Base-by-base conservation (phyloP, 2,888 invertebrate species). In the Drosophila kanekoi region DNA sequence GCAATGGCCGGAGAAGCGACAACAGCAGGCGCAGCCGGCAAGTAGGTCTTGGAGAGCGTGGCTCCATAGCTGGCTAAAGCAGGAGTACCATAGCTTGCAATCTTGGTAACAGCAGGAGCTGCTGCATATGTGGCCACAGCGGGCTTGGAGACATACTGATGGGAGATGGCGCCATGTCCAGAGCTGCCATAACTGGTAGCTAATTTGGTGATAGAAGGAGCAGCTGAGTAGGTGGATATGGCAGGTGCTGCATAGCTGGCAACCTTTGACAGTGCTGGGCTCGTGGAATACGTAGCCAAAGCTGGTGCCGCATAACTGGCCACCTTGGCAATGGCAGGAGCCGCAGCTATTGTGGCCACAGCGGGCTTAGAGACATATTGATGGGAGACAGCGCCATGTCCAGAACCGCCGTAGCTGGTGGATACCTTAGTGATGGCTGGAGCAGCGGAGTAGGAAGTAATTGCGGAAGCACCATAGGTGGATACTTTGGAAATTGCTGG, bases 21-120 rank as follows among this genome's bases (percentile, higher is more conserved):
- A 9, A 87, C 28, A 10, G 73, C 74, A 4, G 79, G 79, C 1
- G 67, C 68, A 8, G 74, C 16, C 0, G 79, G 45, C 44, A 65
- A n/a, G 37, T 80, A 72, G 37, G 83, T 80, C 32, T 72, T 69
- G 9, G 74, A 66, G 38, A 52, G 44, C 13, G 68, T 14, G 14
- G 58, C 35, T 4, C 43, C 56, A 20, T 79, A 81, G 14, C 65
- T 62, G 2, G 87, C 67, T 1, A 93, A 93, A 1, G 93, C 72
- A 0, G 83, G 66, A 13, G 68, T 40, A 40, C 32, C 62, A 28
- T 65, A 68, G 47, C 62, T 43, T n/a, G 64, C 61, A 0, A 79
- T 58, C 35, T 77, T 77, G 4, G 65, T 18, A 0, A 68, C 13
- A 1, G 67, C 65, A 0, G 74, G 67, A 44, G 48, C 71, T 9